Base-by-base conservation (phyloP, 2,797 vertebrate genomes). In the Brachymystax lenok region DNA sequence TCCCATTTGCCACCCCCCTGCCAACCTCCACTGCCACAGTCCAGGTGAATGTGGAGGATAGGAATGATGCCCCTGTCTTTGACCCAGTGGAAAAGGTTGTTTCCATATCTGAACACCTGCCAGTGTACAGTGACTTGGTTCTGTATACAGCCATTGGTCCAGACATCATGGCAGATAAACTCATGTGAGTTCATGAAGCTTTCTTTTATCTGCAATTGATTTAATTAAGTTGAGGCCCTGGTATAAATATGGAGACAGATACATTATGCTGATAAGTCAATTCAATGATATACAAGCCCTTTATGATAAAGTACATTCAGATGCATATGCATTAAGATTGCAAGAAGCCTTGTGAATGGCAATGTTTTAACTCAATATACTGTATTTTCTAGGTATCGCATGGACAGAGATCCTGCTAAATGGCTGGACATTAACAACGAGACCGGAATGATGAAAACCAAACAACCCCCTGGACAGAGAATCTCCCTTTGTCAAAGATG, bases 1-100 rank as follows among this genome's bases (percentile, higher is more conserved):
- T 4, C 1, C 90, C 91, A 1, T 95, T 96, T 0, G 75, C 88
- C 0, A 80, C 88, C 76, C 92, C 87, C 0, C 77, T 95, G 52
- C 84, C 82, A 0, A 92, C 92, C 0, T 93, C 96, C 27, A 96
- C 96, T 0, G 94, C 96, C 30, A 96, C 92, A 0, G 86, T 97
- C 21, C 92, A 70, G 0, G 85, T 97, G 35, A 78, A 69, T 0
- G 95, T 97, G 33, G 77, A 82, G 51, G 96, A 98, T 2, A 76
- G 90, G 75, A 97, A 97, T 0, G 96, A 98, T 85, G 88, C 95
- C 0, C 96, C 97, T 0, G 13, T 85, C 77, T 97, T 97, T 0
- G 46, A 83, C 28, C 95, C 95, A 0, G 64, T 7, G 0, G 74
- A 89, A 80, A 90, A 74, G 78, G 68, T 27, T 0, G 74, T 90